Evolutionary conservation across 2,888 invertebrate genomes (phyloP).

Genomic region (Fissipunctia ypsillon): DNA sequence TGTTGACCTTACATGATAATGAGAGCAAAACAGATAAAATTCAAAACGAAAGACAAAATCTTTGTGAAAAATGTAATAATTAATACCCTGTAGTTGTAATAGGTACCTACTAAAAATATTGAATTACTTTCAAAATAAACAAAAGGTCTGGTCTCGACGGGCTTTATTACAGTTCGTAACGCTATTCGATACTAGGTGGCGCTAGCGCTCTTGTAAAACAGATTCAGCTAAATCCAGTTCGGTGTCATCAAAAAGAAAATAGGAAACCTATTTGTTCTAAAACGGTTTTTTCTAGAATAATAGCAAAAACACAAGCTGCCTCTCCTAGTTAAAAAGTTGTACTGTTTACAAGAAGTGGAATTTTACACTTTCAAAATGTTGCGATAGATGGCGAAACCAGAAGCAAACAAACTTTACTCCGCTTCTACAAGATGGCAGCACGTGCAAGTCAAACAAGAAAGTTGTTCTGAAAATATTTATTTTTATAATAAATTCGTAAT

Average conservation of each 20-base stretch:
- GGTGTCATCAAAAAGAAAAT: neutral
- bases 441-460: neutral
- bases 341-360: neutral
- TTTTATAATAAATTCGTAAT: neutral
- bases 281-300: neutral
- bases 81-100: too few relatives aligned
- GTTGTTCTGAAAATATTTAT: neutral
- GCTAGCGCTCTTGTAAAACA: neutral
- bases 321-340: fast-evolving
- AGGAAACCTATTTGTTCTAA: neutral
- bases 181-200: slow-evolving; percentile 63
- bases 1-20: too few relatives aligned
- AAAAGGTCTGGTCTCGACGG: too few relatives aligned
- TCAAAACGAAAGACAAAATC: neutral
- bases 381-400: slow-evolving; percentile 34
- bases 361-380: neutral
- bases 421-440: slow-evolving; percentile 46
- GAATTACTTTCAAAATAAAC: neutral
- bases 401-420: neutral
- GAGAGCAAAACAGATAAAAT: neutral
- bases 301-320: neutral
- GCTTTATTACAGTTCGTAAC: too few relatives aligned
- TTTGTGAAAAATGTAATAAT: neutral
- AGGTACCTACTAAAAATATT: neutral
- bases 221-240: neutral